These are phyloP conservation scores for Cerceris ruficornis DNA, from an alignment of 2,888 invertebrate genomes.

Conservation along the genomic window DNA sequence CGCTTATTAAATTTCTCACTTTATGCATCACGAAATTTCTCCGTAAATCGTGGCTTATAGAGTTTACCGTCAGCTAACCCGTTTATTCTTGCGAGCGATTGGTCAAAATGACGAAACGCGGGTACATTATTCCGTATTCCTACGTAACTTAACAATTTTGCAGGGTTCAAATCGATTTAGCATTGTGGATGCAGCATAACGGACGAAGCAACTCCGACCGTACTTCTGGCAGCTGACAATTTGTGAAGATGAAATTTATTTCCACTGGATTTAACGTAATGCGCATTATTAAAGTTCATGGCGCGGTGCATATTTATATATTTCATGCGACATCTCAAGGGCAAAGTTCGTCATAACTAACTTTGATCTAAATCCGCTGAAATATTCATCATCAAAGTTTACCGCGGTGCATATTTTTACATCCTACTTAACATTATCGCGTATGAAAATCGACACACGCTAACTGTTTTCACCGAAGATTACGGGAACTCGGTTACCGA, in stretches of 20 bases:
- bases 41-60: conserved; percentile 39
- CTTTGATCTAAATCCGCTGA: neutral
- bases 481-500: neutral
- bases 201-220: neutral
- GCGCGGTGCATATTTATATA: conserved; percentile 2
- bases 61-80: conserved; percentile 31
- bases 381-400: conserved; percentile 1
- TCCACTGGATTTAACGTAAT: neutral
- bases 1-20: conserved; percentile 31
- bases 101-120: conserved; percentile 15
- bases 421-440: neutral
- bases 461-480: neutral
- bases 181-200: neutral
- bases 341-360: conserved; percentile 1
- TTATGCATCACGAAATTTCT: conserved; percentile 22
- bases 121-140: conserved; percentile 27
- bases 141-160: conserved; percentile 30
- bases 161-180: conserved; percentile 7
- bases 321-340: neutral
- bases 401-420: conserved; percentile 1
- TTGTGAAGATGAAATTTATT: conserved; percentile 13
- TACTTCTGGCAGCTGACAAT: conserved; percentile 8
- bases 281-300: conserved; percentile 13
- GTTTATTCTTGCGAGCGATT: conserved; percentile 4
- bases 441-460: neutral